These are phyloP conservation scores for Himalopsyche kuldschensis DNA, from an alignment of 2,888 invertebrate species.

Conservation along the genomic window DNA sequence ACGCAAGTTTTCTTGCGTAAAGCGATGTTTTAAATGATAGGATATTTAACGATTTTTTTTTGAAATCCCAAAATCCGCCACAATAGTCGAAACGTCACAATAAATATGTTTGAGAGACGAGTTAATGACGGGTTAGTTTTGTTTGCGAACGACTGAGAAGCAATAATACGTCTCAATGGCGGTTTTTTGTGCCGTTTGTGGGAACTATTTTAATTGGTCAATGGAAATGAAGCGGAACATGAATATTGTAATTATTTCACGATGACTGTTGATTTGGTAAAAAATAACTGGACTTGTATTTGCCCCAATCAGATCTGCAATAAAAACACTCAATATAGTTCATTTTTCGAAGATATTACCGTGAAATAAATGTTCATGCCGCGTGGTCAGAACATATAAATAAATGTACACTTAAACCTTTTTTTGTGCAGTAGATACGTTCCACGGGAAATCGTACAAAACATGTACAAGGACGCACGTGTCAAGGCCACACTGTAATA, in stretches of 20 bases:
- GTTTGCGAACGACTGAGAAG: conserved; percentile 5
- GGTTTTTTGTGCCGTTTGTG: conserved; percentile 9
- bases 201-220: conserved; percentile 22
- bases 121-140: conserved; percentile 31
- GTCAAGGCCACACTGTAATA: too few relatives aligned
- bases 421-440: too few relatives aligned
- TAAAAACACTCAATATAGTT: too few relatives aligned
- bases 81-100: conserved; percentile 26
- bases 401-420: too few relatives aligned
- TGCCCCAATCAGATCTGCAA: too few relatives aligned
- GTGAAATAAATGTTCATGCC: too few relatives aligned
- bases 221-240: background rate
- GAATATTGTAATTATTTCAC: conserved; percentile 2
- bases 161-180: background rate
- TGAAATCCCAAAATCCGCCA: background rate
- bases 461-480: too few relatives aligned
- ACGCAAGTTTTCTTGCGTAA: conserved; percentile 28
- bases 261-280: background rate
- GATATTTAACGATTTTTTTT: conserved; percentile 18
- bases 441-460: too few relatives aligned
- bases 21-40: conserved; percentile 29
- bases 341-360: too few relatives aligned
- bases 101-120: conserved; percentile 26
- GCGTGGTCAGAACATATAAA: too few relatives aligned
- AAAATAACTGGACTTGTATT: background rate